Conservation (phyloP, 2,113 vertebrate species). For the Labrus mixtus region DNA sequence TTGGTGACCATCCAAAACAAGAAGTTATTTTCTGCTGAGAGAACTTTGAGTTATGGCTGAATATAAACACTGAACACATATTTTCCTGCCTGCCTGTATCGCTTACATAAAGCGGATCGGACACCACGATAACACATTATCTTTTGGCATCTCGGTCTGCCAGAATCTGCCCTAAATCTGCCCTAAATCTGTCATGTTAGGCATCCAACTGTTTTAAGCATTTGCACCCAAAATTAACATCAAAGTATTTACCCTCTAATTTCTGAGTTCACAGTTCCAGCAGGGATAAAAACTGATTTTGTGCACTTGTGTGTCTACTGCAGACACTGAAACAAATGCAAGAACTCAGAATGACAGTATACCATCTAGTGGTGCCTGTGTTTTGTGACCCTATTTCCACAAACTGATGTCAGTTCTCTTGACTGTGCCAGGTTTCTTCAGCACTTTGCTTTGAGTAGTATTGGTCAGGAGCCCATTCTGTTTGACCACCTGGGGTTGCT, state of each 20-base stretch:
- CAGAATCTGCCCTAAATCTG: conserved; percentile 21
- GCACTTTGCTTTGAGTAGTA: conserved; percentile 90
- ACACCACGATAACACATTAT: neutral
- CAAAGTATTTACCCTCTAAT: neutral
- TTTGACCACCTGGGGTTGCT: conserved; percentile 88
- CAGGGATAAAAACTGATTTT: neutral
- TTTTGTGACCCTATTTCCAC: neutral
- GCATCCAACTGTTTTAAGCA: conserved; percentile 15
- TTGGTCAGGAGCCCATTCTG: conserved; percentile 88
- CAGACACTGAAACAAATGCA: neutral
- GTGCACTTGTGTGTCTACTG: neutral
- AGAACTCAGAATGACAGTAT: neutral
- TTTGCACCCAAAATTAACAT: neutral
- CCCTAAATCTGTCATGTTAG: conserved; percentile 12
- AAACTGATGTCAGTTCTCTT: conserved; percentile 4
- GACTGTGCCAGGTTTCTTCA: conserved; percentile 88
- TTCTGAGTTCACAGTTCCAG: neutral
- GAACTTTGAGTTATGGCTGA: neutral
- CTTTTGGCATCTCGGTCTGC: neutral
- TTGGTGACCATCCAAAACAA: conserved; percentile 1
- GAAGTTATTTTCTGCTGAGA: neutral
- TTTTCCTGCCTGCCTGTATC: neutral
- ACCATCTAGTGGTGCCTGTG: neutral
- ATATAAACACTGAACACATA: neutral
- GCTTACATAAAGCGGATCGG: neutral